Evolutionary conservation across 2,113 vertebrate genomes (phyloP).

Genomic region (Piaya cayana): DNA sequence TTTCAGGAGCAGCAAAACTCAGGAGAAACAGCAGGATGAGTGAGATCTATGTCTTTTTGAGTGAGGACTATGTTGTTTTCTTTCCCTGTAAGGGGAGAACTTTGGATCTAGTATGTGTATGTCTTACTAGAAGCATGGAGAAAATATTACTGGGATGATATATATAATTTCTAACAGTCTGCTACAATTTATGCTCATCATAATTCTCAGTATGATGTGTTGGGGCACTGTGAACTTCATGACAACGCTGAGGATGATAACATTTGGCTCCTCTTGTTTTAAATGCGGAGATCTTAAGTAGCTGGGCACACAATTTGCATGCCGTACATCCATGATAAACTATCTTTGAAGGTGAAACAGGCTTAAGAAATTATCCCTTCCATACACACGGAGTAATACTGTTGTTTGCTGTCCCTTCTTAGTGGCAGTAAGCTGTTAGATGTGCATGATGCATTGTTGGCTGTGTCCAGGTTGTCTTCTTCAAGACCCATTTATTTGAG

Average conservation of each 20-base stretch:
- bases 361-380: constrained; percentile 1
- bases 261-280: background rate
- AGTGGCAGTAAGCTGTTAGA: background rate
- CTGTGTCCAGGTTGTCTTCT: background rate
- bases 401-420: background rate
- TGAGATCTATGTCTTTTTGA: background rate
- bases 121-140: background rate
- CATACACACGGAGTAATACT: background rate
- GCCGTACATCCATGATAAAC: background rate
- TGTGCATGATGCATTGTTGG: background rate
- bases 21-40: background rate
- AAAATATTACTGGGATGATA: background rate
- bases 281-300: background rate
- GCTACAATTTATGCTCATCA: background rate
- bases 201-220: background rate
- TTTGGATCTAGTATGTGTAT: background rate
- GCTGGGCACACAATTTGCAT: background rate
- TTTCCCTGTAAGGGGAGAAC: background rate
- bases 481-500: background rate
- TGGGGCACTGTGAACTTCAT: background rate
- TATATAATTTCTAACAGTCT: background rate
- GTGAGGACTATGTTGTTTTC: background rate
- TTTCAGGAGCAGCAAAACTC: background rate
- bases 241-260: background rate
- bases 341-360: constrained; percentile 1